Base-by-base conservation (phyloP, 2,888 invertebrate species). In the Papilio protenor region DNA sequence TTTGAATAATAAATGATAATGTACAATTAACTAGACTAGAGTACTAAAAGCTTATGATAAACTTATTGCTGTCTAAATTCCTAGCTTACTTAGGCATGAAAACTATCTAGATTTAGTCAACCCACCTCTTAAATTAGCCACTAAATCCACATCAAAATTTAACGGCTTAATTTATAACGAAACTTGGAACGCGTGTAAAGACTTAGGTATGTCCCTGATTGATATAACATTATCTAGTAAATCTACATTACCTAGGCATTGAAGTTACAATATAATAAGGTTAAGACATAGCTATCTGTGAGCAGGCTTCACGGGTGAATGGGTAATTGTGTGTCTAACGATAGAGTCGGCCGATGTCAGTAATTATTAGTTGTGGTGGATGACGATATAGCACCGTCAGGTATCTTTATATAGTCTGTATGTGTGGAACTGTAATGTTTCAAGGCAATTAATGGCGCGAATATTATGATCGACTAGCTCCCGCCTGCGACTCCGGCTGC, bases 281-380 rank as follows among this genome's bases (percentile, higher is more conserved):
- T 47, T 78, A 57, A 40, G 71, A 72, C 66, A 72, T 72, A 76
- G 70, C 69, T 79, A 76, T 73, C 74, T 79, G 76, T 77, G 79
- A 72, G 79, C 79, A 77, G 80, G 77, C 81, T 81, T 82, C 81
- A 83, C 81, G 83, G 82, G 80, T 82, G 83, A 82, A 82, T 83
- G 80, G 82, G 80, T 82, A 83, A 83, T 83, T 83, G 82, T 78
- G 78, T 78, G 75, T 75, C 73, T 76, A 76, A 79, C 76, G 78
- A 79, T 59, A 76, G 73, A 79, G 66, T 33, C 70, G 73, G 66
- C 69, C 55, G 64, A 78, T 78, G 78, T 78, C 75, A 72, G 78
- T 78, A 78, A 78, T 78, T 78, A 78, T 78, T 78, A 78, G 78
- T 64, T 57, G 72, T 64, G 75, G 64, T 47, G 75, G 71, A 75